Conservation (phyloP, 1,140 invertebrate species). For the Conus ventricosus region DNA sequence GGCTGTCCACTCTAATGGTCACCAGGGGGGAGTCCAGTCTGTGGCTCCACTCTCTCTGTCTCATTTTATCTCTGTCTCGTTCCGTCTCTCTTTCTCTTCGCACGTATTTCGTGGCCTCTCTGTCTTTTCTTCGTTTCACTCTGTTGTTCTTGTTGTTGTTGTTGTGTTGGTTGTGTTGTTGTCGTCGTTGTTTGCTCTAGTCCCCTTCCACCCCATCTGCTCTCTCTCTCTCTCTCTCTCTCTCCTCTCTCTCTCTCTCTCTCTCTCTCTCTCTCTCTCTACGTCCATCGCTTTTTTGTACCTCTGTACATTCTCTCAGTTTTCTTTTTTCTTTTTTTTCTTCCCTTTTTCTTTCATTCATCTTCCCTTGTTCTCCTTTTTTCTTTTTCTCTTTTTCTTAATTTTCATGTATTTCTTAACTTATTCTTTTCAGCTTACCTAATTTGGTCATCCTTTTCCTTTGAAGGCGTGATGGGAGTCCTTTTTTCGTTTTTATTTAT, state of each 20-base stretch:
- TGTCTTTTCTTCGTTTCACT: background rate
- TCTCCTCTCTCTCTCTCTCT: too few relatives aligned
- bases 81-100: background rate
- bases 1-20: slow-evolving; percentile 2
- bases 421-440: too few relatives aligned
- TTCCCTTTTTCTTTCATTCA: background rate
- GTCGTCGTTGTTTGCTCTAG: background rate
- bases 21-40: background rate
- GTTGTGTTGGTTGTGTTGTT: background rate
- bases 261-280: too few relatives aligned
- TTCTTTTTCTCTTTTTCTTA: too few relatives aligned
- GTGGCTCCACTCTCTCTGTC: background rate
- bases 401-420: too few relatives aligned
- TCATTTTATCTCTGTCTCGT: background rate
- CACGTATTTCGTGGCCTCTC: background rate
- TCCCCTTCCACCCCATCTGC: too few relatives aligned
- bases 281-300: background rate
- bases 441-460: too few relatives aligned
- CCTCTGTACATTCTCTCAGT: background rate
- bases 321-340: background rate
- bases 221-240: too few relatives aligned
- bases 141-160: background rate
- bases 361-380: background rate
- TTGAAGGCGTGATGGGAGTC: too few relatives aligned
- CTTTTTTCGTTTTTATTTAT: too few relatives aligned